Evolutionary conservation across 30 jellyfish, hydroid and myxozoan species (phyloP), one percentile per base, ranked within the genome.

Genomic region (Aurelia coerulea): DNA sequence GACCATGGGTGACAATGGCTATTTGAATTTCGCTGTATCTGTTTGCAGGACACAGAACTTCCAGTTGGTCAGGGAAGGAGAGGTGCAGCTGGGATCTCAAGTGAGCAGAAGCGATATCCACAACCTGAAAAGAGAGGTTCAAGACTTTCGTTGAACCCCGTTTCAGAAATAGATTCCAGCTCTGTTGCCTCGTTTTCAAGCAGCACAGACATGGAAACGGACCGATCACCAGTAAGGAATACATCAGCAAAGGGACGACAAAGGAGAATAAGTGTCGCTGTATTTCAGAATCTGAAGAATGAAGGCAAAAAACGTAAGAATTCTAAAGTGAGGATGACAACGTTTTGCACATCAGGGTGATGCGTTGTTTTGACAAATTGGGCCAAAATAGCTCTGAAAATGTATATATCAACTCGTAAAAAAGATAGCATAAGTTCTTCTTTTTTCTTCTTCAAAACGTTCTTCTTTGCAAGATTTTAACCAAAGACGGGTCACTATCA

Each of bases 221-320:
- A 79, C 5, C 41, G 58, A 8, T 23, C 13, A 7, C 67, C 72
- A 2, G 68, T 33, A 1, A 73, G 89, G 31, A 51, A 42, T 29
- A 65, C 79, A 12, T 51, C 79, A 62, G 88, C 90, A 10, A 78
- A 86, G 33, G 90, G 64, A n/a, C 51, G 90, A 73, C 89, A 69
- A 65, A 72, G 95, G 56, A 65, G 85, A 33, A 86, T 86, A 41
- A 86, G 95, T 46, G 86, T 66, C 16, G 83, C 85, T 5, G 84
- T 86, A 10, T 17, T 86, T 29, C 86, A 86, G 41, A 52, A 56
- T 34, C 68, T 86, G 42, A 86, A 73, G 62, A 80, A 82, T 29
- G 90, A 86, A 53, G 95, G 95, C 41, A 86, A 50, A 62, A 86
- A 68, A 60, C 65, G 95, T 86, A 56, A 35, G 77, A 46, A 46